Evolutionary conservation across 1,140 invertebrate species (phyloP), one percentile per base, ranked within the genome.

Genomic region (Sitobion miscanthi): DNA sequence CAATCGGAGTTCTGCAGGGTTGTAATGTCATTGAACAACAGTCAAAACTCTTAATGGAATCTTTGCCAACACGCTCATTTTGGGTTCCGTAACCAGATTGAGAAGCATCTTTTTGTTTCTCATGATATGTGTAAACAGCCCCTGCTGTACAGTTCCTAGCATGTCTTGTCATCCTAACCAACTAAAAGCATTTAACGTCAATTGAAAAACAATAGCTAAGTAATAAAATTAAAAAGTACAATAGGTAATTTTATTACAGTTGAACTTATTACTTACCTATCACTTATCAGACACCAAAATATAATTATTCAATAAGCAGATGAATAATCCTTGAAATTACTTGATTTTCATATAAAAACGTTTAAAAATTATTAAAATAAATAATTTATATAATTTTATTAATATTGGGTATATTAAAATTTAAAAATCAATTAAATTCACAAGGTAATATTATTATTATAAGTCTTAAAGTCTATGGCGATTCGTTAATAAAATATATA

Each of bases 31-130:
- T 95, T 94, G 98, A 99, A 95, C 99, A 99, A 95, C 99, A 99
- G 95, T 99, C 99, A 95, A 99, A 99, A 95, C 98, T 98, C 95
- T 99, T 99, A 1, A 99, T 96, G 1, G 99, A 99, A 96, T 99
- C 99, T 95, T 99, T 99, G 8, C 99, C 98, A 85, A 99, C 96
- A 94, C 99, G 96, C 95, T 96, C 97, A 93, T 96, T 96, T 95
- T 98, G 97, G 25, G 98, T 98, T 5, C 98, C 98, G 95, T 98
- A 98, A 52, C 98, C 98, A n/a, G 98, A 99, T 35, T 97, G 97
- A 90, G 97, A 96, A 17, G 98, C 98, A 95, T 99, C 99, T 95
- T 99, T 99, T 95, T 99, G 98, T 95, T 99, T 99, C 95, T 99
- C 99, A 95, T 99, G 98, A 95, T 99, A 99, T 0, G 99, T 99